Conservation (phyloP, 30 jellyfish, hydroid and myxozoan genomes). For the Turritopsis dohrnii region DNA sequence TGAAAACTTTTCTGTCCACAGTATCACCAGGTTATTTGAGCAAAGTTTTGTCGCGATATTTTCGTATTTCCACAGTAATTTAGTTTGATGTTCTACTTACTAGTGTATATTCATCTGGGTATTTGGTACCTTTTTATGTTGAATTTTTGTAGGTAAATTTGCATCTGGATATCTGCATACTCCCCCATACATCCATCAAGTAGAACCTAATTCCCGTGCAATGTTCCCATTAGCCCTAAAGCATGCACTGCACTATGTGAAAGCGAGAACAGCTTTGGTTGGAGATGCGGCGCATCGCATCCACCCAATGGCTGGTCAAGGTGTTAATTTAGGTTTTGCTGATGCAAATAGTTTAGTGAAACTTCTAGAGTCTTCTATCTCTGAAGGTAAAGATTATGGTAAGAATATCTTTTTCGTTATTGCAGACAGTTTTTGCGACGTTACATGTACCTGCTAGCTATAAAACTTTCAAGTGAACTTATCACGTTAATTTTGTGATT, state of each 20-base stretch:
- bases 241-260: constrained; percentile 76
- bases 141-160: constrained; percentile 3
- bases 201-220: constrained; percentile 55
- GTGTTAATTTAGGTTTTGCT: constrained; percentile 85
- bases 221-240: constrained; percentile 80
- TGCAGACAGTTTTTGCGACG: too few species aligned
- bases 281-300: constrained; percentile 98
- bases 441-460: too few species aligned
- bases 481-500: too few species aligned
- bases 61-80: background rate
- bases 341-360: constrained; percentile 58
- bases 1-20: background rate
- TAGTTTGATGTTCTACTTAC: background rate
- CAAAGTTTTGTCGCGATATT: background rate
- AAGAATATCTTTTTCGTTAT: background rate
- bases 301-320: constrained; percentile 99
- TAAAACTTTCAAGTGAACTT: too few species aligned
- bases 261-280: constrained; percentile 68
- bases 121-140: background rate
- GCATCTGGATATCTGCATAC: background rate
- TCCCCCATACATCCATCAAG: background rate
- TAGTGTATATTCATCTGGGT: background rate
- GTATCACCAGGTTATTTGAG: background rate
- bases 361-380: constrained; percentile 46
- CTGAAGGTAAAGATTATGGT: constrained; percentile 80